These are phyloP conservation scores for Monodelphis domestica DNA, from an alignment of 2,797 vertebrate genomes.

Conservation along the genomic window DNA sequence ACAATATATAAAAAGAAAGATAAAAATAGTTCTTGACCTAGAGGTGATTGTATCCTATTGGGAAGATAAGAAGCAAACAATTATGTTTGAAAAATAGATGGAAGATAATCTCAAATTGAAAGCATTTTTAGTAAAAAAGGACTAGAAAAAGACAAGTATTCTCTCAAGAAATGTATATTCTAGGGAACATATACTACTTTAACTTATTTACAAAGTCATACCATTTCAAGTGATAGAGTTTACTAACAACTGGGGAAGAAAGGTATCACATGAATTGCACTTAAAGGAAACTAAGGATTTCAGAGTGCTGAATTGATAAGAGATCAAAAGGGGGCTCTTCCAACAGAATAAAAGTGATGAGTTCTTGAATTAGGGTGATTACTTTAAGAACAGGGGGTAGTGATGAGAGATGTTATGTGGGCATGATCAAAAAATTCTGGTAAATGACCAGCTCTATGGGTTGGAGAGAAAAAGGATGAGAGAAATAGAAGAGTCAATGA, in stretches of 20 bases:
- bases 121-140: neutral
- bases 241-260: neutral
- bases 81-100: neutral
- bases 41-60: neutral
- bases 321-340: neutral
- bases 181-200: neutral
- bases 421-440: neutral
- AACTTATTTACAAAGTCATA: neutral
- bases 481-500: neutral
- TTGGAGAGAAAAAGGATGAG: neutral
- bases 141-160: neutral
- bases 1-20: neutral
- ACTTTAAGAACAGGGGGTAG: neutral
- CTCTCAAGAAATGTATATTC: neutral
- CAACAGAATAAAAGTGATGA: neutral
- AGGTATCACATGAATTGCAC: neutral
- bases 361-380: neutral
- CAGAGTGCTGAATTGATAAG: neutral
- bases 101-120: neutral
- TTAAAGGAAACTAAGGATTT: neutral
- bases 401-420: neutral
- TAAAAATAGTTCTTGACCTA: neutral
- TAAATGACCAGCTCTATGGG: neutral
- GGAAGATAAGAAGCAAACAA: neutral
- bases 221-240: neutral